Evolutionary conservation across 2,888 invertebrate species (phyloP).

Genomic region (Alloplasta piceator): DNA sequence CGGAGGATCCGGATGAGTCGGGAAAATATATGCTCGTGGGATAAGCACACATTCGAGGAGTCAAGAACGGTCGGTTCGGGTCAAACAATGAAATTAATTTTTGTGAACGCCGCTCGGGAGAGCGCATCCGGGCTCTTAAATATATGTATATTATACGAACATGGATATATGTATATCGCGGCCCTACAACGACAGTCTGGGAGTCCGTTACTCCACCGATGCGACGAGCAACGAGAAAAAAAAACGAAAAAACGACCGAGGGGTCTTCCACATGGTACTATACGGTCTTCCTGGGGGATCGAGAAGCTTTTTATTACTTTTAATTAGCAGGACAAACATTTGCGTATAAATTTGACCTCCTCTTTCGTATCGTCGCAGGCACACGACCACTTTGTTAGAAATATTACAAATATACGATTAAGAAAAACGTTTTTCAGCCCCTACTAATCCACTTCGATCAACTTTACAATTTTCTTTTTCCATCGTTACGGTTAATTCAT

Average conservation of each 20-base stretch:
- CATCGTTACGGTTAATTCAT: too few relatives aligned
- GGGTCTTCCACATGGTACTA: neutral
- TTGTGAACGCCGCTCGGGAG: constrained; percentile 30
- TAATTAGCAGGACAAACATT: constrained; percentile 50
- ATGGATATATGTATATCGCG: neutral
- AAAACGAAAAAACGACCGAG: too few relatives aligned
- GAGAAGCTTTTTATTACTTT: constrained; percentile 50
- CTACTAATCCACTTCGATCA: too few relatives aligned
- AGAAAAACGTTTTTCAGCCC: too few relatives aligned
- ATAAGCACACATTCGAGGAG: constrained; percentile 75
- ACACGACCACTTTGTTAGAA: neutral
- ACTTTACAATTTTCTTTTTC: too few relatives aligned
- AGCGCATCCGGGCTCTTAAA: constrained; percentile 44
- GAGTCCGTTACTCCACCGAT: neutral
- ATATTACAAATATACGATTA: neutral
- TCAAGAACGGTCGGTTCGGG: constrained; percentile 64
- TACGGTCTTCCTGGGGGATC: constrained; percentile 6
- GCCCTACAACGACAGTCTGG: neutral
- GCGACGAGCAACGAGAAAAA: too few relatives aligned
- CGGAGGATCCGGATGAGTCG: constrained; percentile 17
- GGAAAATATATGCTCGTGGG: constrained; percentile 71
- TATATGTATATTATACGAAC: neutral
- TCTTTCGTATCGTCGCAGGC: neutral
- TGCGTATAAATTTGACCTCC: constrained; percentile 6
- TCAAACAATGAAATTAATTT: constrained; percentile 76